Conservation (phyloP, 2,797 vertebrate genomes). For the Erithacus rubecula region DNA sequence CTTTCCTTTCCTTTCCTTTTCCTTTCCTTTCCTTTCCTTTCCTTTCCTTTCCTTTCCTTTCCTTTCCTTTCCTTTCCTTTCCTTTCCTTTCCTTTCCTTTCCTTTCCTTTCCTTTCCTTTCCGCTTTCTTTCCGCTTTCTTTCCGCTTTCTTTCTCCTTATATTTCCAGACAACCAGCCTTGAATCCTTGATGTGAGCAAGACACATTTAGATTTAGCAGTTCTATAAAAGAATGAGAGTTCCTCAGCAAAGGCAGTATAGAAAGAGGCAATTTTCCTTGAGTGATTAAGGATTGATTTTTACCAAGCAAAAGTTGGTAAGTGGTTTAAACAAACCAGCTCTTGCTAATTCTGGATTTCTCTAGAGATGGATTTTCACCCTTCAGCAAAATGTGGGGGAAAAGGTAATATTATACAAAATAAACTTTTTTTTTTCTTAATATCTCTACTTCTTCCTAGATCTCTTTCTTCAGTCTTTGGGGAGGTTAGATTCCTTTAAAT, state of each 20-base stretch:
- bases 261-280: background rate
- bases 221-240: background rate
- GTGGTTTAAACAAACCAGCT: background rate
- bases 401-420: background rate
- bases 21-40: too few relatives aligned
- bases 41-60: too few relatives aligned
- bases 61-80: too few relatives aligned
- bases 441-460: background rate
- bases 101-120: too few relatives aligned
- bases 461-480: background rate
- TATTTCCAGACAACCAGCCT: background rate
- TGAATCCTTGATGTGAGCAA: background rate
- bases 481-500: background rate
- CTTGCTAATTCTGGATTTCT: slow-evolving; percentile 2
- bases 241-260: background rate
- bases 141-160: background rate
- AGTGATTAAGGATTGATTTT: too few relatives aligned
- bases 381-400: background rate
- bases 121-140: too few relatives aligned
- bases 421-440: background rate
- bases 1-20: too few relatives aligned
- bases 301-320: background rate
- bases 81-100: too few relatives aligned
- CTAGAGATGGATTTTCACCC: background rate
- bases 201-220: background rate